A percentile compares a stretch with the other conserved stretches of the same genome.
Evolutionary conservation across 2,797 vertebrate species (phyloP).

Genomic region (Fratercula arctica): DNA sequence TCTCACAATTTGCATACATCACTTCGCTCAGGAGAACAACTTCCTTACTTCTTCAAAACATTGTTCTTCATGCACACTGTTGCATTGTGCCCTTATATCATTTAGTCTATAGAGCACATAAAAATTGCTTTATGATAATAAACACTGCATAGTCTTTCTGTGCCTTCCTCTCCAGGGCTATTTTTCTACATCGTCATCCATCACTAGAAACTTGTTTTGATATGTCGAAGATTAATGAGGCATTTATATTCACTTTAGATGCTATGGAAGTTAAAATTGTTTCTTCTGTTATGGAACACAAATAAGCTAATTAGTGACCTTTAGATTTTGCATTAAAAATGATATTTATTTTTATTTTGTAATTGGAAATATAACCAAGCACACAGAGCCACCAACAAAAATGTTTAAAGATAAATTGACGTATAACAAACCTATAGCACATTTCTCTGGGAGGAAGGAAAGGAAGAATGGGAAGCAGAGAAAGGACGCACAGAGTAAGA

Average conservation of each 20-base stretch:
- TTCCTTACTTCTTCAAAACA: not conserved
- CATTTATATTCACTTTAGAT: slow-evolving; percentile 30
- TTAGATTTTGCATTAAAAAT: not conserved
- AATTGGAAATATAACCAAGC: not conserved
- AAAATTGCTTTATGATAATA: not conserved
- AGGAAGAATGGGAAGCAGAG: not conserved
- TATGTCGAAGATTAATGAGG: slow-evolving; percentile 40
- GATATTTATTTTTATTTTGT: not conserved
- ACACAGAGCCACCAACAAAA: not conserved
- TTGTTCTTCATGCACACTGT: not conserved
- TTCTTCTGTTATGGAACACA: not conserved
- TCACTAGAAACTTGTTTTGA: not conserved
- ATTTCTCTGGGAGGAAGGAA: not conserved
- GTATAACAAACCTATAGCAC: not conserved
- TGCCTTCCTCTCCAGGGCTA: not conserved
- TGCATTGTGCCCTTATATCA: not conserved
- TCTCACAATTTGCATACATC: not conserved
- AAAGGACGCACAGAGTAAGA: not conserved
- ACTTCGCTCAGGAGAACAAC: not conserved
- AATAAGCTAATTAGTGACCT: slow-evolving; percentile 13
- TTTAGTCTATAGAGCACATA: not conserved
- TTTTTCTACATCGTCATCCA: not conserved
- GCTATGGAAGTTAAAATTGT: not conserved
- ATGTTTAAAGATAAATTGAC: not conserved
- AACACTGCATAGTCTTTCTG: not conserved